Percentiles rank a stretch among this genome's conserved stretches.
phyloP scores from a whole-genome alignment of 2,113 vertebrate species.

The Cheilinus undulatus region DNA sequence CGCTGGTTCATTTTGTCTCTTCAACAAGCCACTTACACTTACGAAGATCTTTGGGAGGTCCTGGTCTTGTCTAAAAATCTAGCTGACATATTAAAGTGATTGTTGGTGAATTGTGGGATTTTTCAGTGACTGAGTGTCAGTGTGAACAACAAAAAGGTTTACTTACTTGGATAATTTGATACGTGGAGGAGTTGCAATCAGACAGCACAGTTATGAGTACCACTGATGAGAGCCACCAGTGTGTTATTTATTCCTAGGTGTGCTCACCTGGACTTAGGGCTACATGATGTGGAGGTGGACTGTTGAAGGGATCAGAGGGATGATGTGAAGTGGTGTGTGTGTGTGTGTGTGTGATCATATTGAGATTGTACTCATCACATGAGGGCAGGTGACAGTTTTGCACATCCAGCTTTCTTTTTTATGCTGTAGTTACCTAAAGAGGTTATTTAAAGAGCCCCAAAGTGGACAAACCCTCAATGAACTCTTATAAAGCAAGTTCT shows the following conservation, averaged over 20 bases:
- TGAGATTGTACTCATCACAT: constrained; percentile 5
- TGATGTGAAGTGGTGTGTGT: background rate
- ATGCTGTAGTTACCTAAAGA: background rate
- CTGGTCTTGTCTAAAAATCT: constrained; percentile 10
- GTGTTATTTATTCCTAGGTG: background rate
- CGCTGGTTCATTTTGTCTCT: constrained; percentile 34
- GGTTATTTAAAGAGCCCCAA: constrained; percentile 4
- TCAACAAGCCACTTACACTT: constrained; percentile 56
- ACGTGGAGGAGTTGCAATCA: background rate
- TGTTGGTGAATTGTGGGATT: constrained; percentile 10
- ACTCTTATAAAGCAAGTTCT: background rate
- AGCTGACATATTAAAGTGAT: background rate
- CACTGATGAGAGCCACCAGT: constrained; percentile 26
- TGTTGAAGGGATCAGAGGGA: constrained; percentile 17
- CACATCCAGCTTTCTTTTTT: background rate
- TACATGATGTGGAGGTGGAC: background rate
- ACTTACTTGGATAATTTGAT: constrained; percentile 32
- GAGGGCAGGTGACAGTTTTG: constrained; percentile 5
- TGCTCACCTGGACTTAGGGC: constrained; percentile 7
- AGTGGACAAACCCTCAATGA: constrained; percentile 18
- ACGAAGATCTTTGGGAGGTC: constrained; percentile 23
- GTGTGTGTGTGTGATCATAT: background rate
- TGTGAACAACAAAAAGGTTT: constrained; percentile 4
- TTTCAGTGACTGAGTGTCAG: constrained; percentile 4
- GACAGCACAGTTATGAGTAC: constrained; percentile 30